Evolutionary conservation across 1,140 invertebrate species (phyloP).

Genomic region (Drosophila ogumai): DNA sequence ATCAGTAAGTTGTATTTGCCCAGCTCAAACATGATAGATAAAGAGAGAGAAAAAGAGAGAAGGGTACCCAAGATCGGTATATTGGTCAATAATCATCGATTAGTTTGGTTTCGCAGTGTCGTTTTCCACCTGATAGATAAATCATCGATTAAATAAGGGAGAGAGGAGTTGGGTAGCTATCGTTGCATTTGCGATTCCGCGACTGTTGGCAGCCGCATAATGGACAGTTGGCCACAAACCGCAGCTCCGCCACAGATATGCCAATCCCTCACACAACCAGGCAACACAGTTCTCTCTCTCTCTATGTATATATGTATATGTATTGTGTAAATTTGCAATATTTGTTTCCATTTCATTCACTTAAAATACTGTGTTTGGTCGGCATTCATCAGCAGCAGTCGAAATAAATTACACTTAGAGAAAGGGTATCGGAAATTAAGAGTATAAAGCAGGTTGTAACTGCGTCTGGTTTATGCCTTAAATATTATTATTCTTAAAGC

Average conservation of each 20-base stretch:
- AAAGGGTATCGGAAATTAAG: background rate
- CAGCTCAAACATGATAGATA: slow-evolving; percentile 52
- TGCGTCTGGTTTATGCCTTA: background rate
- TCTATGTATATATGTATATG: background rate
- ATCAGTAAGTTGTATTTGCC: slow-evolving; percentile 80
- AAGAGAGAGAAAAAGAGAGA: background rate
- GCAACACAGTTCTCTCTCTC: slow-evolving; percentile 9
- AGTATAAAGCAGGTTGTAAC: no score
- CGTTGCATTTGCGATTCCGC: slow-evolving; percentile 42
- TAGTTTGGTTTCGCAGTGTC: slow-evolving; percentile 12
- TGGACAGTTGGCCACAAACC: slow-evolving; percentile 53
- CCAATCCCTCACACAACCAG: slow-evolving; percentile 21
- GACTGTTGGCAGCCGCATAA: slow-evolving; percentile 53
- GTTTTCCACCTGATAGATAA: slow-evolving; percentile 15
- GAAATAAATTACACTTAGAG: slow-evolving; percentile 12
- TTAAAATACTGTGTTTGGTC: slow-evolving; percentile 70
- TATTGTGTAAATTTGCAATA: slow-evolving; percentile 73
- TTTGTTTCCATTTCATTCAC: slow-evolving; percentile 81
- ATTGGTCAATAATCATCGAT: slow-evolving; percentile 13
- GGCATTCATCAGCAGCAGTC: slow-evolving; percentile 18
- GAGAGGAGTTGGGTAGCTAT: background rate
- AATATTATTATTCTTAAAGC: background rate
- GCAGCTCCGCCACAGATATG: slow-evolving; percentile 40
- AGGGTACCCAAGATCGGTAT: slow-evolving; percentile 4
- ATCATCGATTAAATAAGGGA: slow-evolving; percentile 26